Evolutionary conservation across 2,888 invertebrate genomes (phyloP).

Genomic region (Aplocera efformata): DNA sequence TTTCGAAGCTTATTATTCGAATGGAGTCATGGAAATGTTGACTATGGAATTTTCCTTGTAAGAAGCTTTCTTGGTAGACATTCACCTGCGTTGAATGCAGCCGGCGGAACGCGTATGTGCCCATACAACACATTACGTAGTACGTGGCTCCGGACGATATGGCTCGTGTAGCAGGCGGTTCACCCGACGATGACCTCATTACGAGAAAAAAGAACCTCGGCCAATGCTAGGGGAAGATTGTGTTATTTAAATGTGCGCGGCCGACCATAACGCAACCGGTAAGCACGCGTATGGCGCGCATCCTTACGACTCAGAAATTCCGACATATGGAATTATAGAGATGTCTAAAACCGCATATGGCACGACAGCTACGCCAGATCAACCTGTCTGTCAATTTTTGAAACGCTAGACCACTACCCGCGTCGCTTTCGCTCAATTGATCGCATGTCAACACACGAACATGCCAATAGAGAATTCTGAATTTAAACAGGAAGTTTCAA

Average conservation of each 20-base stretch:
- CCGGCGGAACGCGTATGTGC: slow-evolving; percentile 45
- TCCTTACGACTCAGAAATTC: slow-evolving; percentile 35
- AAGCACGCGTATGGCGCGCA: slow-evolving; percentile 38
- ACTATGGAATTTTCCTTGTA: neutral
- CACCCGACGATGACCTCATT: slow-evolving; percentile 61
- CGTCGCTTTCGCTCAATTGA: slow-evolving; percentile 73
- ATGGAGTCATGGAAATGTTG: too few relatives aligned
- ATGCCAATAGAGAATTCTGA: slow-evolving; percentile 63
- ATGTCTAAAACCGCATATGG: slow-evolving; percentile 57
- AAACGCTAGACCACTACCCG: slow-evolving; percentile 62
- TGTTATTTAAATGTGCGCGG: slow-evolving; percentile 43
- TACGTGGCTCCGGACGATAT: slow-evolving; percentile 51
- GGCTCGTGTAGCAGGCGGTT: slow-evolving; percentile 55
- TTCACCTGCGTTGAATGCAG: slow-evolving; percentile 58
- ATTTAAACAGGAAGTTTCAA: slow-evolving; percentile 76
- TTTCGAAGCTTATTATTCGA: neutral
- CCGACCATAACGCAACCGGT: slow-evolving; percentile 42
- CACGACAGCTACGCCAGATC: slow-evolving; percentile 47
- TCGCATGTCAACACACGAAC: slow-evolving; percentile 65
- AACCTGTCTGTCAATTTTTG: slow-evolving; percentile 52
- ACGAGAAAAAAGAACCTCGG: slow-evolving; percentile 52
- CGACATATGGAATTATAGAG: slow-evolving; percentile 47
- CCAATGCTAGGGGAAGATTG: slow-evolving; percentile 40
- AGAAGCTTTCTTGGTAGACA: slow-evolving; percentile 32
- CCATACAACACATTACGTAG: slow-evolving; percentile 47